Base-by-base conservation (phyloP, 2,797 vertebrate species). In the Euphonia xanthogaster region DNA sequence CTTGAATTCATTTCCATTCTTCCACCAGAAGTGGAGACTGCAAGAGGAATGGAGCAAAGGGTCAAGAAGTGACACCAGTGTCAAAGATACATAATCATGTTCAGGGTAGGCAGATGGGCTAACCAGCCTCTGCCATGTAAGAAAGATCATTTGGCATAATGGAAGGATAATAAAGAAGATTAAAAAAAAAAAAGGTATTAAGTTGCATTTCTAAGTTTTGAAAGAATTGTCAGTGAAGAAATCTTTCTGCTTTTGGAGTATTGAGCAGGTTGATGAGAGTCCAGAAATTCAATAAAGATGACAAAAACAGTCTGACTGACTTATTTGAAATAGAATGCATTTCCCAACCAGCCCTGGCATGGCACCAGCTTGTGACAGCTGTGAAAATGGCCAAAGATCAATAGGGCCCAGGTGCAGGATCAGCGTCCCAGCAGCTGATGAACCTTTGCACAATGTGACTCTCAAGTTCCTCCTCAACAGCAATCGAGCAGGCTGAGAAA, bases 331-430 rank as follows among this genome's bases (percentile, higher is more conserved):
- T 6, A 80, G 44, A 86, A 90, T 30, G 18, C 24, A 45, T 95
- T 94, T 94, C 88, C 83, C 86, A 78, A 70, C 28, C 22, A 60
- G 33, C 8, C 47, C 35, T 88, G 71, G 37, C 57, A 71, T 21
- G 22, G 47, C 51, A 88, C 6, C 23, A 66, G 44, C 27, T 62
- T 86, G 37, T 58, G 48, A 37, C 51, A 90, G 73, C 82, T 94
- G 88, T 90, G 76, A 88, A 90, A 86, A 74, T 81, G 77, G 71
- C 28, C 87, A 91, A 94, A 95, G 93, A 78, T 84, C 90, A 94
- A 51, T 3, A 65, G 28, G 31, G 19, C 14, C 47, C 44, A 75
- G 73, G 91, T 93, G 70, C 86, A 75, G 55, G 82, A 93, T 90
- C 96, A 93, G 53, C 51, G 88, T 65, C 85, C 91, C 58, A 71